Evolutionary conservation across 2,113 vertebrate species (phyloP).

Genomic region (Carassius auratus): DNA sequence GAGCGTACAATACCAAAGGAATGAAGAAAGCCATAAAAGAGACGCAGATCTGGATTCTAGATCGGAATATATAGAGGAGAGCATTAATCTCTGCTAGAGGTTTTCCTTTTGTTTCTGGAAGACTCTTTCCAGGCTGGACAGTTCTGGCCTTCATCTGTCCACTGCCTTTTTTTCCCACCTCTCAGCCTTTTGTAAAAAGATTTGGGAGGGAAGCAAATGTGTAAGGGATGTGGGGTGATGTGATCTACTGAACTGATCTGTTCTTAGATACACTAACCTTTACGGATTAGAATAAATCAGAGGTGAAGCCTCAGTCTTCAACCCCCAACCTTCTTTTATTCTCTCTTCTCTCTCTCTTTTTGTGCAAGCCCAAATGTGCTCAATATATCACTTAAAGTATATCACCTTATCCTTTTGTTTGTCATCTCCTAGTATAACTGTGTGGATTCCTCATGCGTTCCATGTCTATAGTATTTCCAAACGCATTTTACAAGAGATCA

Average conservation of each 20-base stretch:
- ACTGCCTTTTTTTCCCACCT: constrained; percentile 18
- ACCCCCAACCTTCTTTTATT: constrained; percentile 15
- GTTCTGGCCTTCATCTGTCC: constrained; percentile 63
- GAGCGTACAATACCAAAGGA: constrained; percentile 71
- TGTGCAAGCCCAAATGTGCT: constrained; percentile 79
- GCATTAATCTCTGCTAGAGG: constrained; percentile 73
- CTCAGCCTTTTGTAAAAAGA: constrained; percentile 50
- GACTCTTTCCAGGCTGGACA: constrained; percentile 49
- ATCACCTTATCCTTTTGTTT: constrained; percentile 86
- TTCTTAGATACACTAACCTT: constrained; percentile 73
- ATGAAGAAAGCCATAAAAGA: constrained; percentile 68
- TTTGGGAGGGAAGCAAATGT: constrained; percentile 56
- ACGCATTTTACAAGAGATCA: constrained; percentile 90
- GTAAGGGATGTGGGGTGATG: constrained; percentile 71
- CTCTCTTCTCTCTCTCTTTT: constrained; percentile 46
- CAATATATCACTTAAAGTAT: constrained; percentile 91
- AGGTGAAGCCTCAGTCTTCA: constrained; percentile 58
- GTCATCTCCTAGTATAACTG: constrained; percentile 86
- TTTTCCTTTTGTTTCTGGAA: constrained; percentile 63
- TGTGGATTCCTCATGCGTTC: constrained; percentile 94
- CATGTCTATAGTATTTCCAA: constrained; percentile 91
- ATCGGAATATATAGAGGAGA: constrained; percentile 70
- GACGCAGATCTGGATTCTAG: constrained; percentile 74
- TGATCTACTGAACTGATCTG: constrained; percentile 77
- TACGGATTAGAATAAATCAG: constrained; percentile 77